Percentiles rank a stretch among this genome's conserved stretches.
phyloP scores from a whole-genome alignment of 2,113 vertebrate genomes.

The Etheostoma cragini region DNA sequence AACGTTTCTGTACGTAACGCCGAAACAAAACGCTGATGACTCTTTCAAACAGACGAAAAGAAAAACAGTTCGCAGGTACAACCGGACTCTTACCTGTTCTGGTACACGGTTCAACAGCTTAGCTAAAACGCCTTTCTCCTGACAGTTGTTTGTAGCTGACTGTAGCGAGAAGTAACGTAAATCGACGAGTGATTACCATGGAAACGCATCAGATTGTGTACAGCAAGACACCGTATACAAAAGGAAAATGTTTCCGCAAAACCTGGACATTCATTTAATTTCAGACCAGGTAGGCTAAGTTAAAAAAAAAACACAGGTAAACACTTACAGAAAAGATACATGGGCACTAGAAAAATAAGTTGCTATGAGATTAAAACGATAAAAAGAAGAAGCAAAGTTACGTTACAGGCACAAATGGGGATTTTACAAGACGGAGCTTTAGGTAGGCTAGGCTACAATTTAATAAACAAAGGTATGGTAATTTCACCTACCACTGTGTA shows the following conservation, averaged over 20 bases:
- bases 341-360: neutral
- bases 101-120: conserved; percentile 12
- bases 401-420: neutral
- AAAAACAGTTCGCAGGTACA: neutral
- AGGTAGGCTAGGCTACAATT: neutral
- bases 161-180: conserved; percentile 55
- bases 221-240: conserved; percentile 15
- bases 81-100: conserved; percentile 44
- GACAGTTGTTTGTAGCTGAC: conserved; percentile 25
- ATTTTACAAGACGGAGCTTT: neutral
- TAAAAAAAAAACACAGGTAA: neutral
- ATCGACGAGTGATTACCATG: conserved; percentile 79
- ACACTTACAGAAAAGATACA: neutral
- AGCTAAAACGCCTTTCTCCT: conserved; percentile 6
- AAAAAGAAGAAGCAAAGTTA: neutral
- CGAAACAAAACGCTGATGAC: neutral
- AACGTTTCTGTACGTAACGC: neutral
- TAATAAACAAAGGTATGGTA: neutral
- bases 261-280: neutral
- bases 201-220: conserved; percentile 61
- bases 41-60: conserved; percentile 1
- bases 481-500: neutral
- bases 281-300: neutral
- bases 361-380: neutral
- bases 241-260: neutral